These are phyloP conservation scores for Pseudomyrmex flavicornis DNA, from an alignment of 1,140 invertebrate species.

Conservation along the genomic window DNA sequence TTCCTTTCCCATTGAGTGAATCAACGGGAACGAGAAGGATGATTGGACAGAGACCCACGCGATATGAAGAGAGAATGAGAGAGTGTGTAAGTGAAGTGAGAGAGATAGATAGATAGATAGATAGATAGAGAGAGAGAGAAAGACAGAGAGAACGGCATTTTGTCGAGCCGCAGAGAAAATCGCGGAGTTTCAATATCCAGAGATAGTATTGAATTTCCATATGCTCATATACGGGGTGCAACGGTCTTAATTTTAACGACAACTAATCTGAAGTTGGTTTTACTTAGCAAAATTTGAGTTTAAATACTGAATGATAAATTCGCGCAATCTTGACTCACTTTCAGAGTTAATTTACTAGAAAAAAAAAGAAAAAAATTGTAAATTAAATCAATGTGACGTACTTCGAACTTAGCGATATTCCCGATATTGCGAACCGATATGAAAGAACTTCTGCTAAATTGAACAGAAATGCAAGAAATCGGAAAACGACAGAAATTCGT, in stretches of 20 bases:
- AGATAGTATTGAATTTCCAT: conserved; percentile 32
- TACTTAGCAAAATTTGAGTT: not conserved
- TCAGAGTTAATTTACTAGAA: too few relatives aligned
- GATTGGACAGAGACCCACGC: conserved; percentile 25
- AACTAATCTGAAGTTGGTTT: not conserved
- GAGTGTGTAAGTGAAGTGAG: not conserved
- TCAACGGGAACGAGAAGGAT: conserved; percentile 54
- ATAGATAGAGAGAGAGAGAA: conserved; percentile 42
- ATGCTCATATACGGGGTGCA: not conserved
- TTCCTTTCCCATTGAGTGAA: conserved; percentile 54
- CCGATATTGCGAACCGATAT: not conserved
- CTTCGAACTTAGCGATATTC: not conserved
- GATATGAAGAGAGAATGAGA: conserved; percentile 41
- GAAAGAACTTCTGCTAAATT: conserved; percentile 13
- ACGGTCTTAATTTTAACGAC: conserved; percentile 14
- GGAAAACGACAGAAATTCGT: not conserved
- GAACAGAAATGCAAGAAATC: not conserved
- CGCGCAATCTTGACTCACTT: not conserved
- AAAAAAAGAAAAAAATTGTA: not conserved
- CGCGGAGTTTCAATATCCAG: conserved; percentile 35
- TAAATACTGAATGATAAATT: conserved; percentile 10
- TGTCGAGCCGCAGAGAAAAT: conserved; percentile 31
- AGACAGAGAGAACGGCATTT: conserved; percentile 28
- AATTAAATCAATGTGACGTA: not conserved
- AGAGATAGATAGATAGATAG: too few relatives aligned